Base-by-base conservation (phyloP, 2,113 vertebrate genomes). In the Castor canadensis region DNA sequence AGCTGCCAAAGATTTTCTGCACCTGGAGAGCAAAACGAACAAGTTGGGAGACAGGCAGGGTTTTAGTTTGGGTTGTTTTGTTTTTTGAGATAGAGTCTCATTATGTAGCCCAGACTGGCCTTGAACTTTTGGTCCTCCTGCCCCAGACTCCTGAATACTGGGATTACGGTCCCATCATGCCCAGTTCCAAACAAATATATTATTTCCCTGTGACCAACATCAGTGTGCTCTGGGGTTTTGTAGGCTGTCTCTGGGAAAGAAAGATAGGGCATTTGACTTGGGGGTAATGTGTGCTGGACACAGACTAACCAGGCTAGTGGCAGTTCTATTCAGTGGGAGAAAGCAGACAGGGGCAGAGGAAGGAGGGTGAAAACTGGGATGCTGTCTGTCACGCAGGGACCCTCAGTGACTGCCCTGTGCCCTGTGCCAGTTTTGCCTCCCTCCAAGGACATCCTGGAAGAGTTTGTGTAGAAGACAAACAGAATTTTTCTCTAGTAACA, bases 401-500 rank as follows among this genome's bases (percentile, higher is more conserved):
- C 1, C 9, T 10, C 30, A 10, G 38, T 43, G 10, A 30, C 30
- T 12, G 8, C 9, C 12, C 6, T 7, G 32, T 30, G 16, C 3
- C 1, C 19, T 10, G 5, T 69, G 45, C 43, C 40, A 54, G 38
- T 2, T 45, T 77, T 73, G 82, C 49, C 64, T 67, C 52, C 49
- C 47, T n/a, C 26, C 38, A 58, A 64, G 26, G 54, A 66, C 3
- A 2, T 30, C 45, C 16, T 16, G 43, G 52, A 82, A 62, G 64
- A 60, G 9, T 52, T 73, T 43, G 16, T 58, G 62, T 81, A 58
- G 52, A 83, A 87, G 87, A 26, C 26, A 77, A 84, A 32, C 12
- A n/a, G 76, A 56, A 56, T n/a, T 76, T 76, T 67, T 58, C 28
- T 4, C 82, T 84, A 35, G 62, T 69, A 69, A 88, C 93, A 32